phyloP scores from a whole-genome alignment of 2,797 vertebrate species.

The Oreortyx pictus region DNA sequence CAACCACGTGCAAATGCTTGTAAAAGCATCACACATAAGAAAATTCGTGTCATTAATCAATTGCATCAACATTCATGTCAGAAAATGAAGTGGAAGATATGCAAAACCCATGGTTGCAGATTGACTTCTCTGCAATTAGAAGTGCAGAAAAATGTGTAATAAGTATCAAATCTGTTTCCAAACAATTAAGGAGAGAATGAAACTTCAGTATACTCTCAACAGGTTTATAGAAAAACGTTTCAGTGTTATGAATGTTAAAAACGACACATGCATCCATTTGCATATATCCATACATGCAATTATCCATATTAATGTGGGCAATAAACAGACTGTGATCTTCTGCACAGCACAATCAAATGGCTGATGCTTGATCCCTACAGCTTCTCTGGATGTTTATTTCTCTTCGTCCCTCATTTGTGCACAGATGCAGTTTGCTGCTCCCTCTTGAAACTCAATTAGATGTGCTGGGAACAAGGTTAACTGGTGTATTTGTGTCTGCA shows the following conservation, averaged over 20 bases:
- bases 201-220: neutral
- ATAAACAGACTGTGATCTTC: neutral
- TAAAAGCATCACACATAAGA: neutral
- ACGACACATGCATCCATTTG: rapidly evolving
- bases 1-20: neutral
- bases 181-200: neutral
- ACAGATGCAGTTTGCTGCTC: neutral
- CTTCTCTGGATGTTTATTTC: neutral
- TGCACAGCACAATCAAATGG: rapidly evolving
- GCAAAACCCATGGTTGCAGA: neutral
- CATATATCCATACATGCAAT: neutral
- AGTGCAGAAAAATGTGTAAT: neutral
- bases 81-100: neutral
- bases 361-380: neutral
- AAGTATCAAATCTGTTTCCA: neutral
- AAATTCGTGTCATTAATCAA: neutral
- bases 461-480: neutral
- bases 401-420: neutral
- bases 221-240: neutral
- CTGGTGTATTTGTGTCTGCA: neutral
- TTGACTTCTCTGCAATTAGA: neutral
- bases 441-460: neutral
- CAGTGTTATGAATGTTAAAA: neutral
- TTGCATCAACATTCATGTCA: neutral
- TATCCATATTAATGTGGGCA: neutral